phyloP scores from a whole-genome alignment of 2,888 invertebrate genomes.

The Harmothoe impar region DNA sequence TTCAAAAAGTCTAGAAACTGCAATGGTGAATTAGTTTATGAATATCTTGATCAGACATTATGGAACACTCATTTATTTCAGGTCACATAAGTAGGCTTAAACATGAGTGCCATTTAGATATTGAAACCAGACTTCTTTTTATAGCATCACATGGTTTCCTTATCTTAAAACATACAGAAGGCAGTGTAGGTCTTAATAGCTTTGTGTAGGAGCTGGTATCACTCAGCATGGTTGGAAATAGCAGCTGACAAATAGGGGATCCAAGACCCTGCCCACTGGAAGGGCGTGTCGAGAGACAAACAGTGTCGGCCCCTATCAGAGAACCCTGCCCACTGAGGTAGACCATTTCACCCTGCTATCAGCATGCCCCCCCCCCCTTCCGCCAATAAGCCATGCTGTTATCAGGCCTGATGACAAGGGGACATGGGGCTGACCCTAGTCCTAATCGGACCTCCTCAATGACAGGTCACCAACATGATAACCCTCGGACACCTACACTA shows the following conservation, averaged over 20 bases:
- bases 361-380: not conserved
- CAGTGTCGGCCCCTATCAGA: conserved; percentile 14
- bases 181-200: no score
- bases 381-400: not conserved
- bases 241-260: not conserved
- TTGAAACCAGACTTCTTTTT: no score
- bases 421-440: conserved; percentile 5
- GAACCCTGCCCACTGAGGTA: not conserved
- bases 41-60: no score
- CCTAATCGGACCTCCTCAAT: conserved; percentile 22
- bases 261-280: not conserved
- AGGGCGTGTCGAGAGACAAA: not conserved
- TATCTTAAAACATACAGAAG: no score
- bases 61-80: no score
- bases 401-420: not conserved
- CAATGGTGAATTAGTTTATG: no score
- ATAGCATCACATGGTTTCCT: no score
- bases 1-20: no score
- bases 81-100: no score
- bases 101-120: no score
- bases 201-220: not conserved
- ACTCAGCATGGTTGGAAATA: not conserved
- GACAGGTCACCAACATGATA: not conserved
- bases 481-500: not conserved
- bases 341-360: not conserved